Conservation (phyloP, 2,888 invertebrate species). For the Ganaspis brasiliensis region DNA sequence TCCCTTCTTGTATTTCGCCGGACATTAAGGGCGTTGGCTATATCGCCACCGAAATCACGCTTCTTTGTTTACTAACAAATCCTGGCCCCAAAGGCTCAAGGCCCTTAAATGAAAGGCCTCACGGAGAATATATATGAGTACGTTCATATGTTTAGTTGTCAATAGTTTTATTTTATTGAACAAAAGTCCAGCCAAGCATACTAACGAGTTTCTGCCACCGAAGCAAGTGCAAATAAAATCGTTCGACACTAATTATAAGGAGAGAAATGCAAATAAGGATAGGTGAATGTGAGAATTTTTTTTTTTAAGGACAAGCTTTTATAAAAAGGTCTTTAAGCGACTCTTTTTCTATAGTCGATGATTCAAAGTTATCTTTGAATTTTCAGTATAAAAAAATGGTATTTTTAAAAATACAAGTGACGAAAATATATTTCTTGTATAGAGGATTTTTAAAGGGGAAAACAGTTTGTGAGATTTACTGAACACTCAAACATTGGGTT, state of each 20-base stretch:
- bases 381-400: too few species aligned
- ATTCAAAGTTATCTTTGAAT: too few species aligned
- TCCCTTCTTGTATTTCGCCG: constrained; percentile 48
- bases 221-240: constrained; percentile 35
- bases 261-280: constrained; percentile 29
- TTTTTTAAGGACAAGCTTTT: constrained; percentile 5
- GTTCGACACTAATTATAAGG: constrained; percentile 29
- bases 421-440: too few species aligned
- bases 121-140: constrained; percentile 12
- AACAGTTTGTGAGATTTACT: too few species aligned
- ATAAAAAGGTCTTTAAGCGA: not conserved
- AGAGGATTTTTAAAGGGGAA: too few species aligned
- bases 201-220: constrained; percentile 32
- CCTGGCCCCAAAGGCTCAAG: constrained; percentile 33
- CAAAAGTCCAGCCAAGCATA: constrained; percentile 6
- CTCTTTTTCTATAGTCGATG: too few species aligned
- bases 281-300: not conserved
- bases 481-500: too few species aligned
- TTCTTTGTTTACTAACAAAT: constrained; percentile 45
- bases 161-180: constrained; percentile 16
- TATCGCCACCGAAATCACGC: constrained; percentile 34
- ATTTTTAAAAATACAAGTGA: too few species aligned
- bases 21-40: constrained; percentile 63
- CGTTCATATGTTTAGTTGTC: constrained; percentile 21
- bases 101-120: constrained; percentile 26